These are phyloP conservation scores for Hyles euphorbiae DNA, from an alignment of 1,140 invertebrate genomes.

Conservation along the genomic window DNA sequence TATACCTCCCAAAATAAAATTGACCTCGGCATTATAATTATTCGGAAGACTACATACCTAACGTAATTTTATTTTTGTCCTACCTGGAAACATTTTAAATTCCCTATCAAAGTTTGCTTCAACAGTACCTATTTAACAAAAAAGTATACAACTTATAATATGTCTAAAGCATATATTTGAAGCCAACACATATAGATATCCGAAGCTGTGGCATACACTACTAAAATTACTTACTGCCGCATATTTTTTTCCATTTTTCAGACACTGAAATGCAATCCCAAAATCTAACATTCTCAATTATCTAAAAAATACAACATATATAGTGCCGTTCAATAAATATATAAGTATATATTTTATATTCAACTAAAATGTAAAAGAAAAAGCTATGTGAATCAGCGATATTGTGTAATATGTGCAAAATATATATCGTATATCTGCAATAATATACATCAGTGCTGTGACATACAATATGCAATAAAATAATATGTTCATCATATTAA, in stretches of 20 bases:
- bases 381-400: background rate
- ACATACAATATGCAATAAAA: no score
- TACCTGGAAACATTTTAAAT: no score
- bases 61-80: no score
- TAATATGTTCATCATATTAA: no score
- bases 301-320: conserved; percentile 33
- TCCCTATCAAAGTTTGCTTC: no score
- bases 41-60: no score
- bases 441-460: no score
- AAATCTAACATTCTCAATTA: conserved; percentile 63
- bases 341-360: conserved; percentile 2
- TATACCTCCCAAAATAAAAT: no score
- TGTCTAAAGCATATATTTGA: conserved; percentile 2
- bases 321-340: conserved; percentile 15
- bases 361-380: no score
- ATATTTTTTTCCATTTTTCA: conserved; percentile 73
- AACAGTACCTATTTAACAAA: no score
- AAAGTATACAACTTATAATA: background rate
- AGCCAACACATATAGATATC: conserved; percentile 3
- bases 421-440: conserved; percentile 11
- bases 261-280: conserved; percentile 72
- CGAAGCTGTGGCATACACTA: conserved; percentile 34
- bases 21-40: no score
- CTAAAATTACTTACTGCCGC: conserved; percentile 68
- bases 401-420: conserved; percentile 19